Percentiles rank a stretch among this genome's conserved stretches.
Conservation (phyloP, 1,140 invertebrate species). For the Lepidurus arcticus region DNA sequence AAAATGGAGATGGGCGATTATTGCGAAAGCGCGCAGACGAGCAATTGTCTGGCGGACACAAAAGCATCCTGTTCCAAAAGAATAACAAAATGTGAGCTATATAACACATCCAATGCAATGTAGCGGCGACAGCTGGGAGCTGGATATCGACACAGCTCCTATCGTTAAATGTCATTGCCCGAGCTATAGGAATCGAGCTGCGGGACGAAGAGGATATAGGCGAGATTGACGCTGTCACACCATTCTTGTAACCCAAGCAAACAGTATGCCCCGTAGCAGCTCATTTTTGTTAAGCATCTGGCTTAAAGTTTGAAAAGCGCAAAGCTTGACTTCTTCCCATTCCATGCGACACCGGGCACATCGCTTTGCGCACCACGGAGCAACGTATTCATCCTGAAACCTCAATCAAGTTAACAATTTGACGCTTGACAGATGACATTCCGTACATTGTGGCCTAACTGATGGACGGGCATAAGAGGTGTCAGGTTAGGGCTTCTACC, state of each 20-base stretch:
- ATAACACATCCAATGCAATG: slow-evolving; percentile 19
- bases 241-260: neutral
- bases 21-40: neutral
- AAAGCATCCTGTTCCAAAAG: neutral
- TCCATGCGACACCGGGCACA: neutral
- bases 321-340: neutral
- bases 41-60: slow-evolving; percentile 3
- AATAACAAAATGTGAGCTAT: slow-evolving; percentile 12
- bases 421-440: neutral
- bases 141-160: slow-evolving; percentile 17
- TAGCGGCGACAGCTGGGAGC: slow-evolving; percentile 20
- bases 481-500: slow-evolving; percentile 8
- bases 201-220: neutral
- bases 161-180: slow-evolving; percentile 22
- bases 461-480: slow-evolving; percentile 1
- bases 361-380: neutral
- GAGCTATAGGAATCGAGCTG: neutral
- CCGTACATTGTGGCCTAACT: neutral
- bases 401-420: neutral
- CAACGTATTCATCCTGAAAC: neutral
- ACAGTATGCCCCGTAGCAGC: neutral
- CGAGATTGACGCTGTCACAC: slow-evolving; percentile 6
- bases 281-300: neutral
- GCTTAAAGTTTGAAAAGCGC: neutral
- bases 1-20: neutral